phyloP scores from a whole-genome alignment of 1,140 invertebrate genomes.

The Triops cancriformis region DNA sequence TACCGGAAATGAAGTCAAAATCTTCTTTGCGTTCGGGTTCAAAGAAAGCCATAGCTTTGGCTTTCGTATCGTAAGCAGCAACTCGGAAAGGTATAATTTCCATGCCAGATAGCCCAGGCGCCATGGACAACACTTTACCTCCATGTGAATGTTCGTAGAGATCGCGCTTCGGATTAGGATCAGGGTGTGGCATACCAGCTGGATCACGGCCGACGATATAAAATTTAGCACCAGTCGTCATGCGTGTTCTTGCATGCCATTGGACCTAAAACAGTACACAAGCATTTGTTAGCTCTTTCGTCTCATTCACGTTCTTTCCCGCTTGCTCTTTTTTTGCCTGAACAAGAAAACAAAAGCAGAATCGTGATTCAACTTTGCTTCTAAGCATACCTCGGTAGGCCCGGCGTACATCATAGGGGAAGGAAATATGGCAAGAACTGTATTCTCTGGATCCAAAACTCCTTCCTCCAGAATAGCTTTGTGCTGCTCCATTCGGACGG shows the following conservation, averaged over 20 bases:
- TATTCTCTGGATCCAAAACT: constrained; percentile 71
- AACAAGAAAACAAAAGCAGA: neutral
- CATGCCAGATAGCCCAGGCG: constrained; percentile 77
- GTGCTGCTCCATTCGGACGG: constrained; percentile 65
- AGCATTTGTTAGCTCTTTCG: neutral
- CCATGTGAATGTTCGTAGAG: constrained; percentile 92
- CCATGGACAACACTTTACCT: constrained; percentile 80
- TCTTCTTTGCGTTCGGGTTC: constrained; percentile 78
- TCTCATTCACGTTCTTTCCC: neutral
- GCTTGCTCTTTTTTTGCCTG: too few species aligned
- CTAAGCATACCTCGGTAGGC: constrained; percentile 71
- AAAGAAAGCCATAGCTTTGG: constrained; percentile 85
- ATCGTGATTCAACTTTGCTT: too few species aligned
- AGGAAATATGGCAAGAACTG: constrained; percentile 97
- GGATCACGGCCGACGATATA: constrained; percentile 99
- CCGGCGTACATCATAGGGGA: constrained; percentile 99
- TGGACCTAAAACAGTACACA: constrained; percentile 59
- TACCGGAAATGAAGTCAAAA: constrained; percentile 97
- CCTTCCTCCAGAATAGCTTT: constrained; percentile 80
- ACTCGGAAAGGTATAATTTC: constrained; percentile 97
- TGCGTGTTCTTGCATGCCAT: constrained; percentile 96
- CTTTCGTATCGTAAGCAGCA: constrained; percentile 85
- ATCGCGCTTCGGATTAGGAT: constrained; percentile 64
- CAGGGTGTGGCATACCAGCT: constrained; percentile 91
- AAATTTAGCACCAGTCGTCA: constrained; percentile 93